Conservation (phyloP, 2,888 invertebrate species). For the Hirudinaria manillensis region DNA sequence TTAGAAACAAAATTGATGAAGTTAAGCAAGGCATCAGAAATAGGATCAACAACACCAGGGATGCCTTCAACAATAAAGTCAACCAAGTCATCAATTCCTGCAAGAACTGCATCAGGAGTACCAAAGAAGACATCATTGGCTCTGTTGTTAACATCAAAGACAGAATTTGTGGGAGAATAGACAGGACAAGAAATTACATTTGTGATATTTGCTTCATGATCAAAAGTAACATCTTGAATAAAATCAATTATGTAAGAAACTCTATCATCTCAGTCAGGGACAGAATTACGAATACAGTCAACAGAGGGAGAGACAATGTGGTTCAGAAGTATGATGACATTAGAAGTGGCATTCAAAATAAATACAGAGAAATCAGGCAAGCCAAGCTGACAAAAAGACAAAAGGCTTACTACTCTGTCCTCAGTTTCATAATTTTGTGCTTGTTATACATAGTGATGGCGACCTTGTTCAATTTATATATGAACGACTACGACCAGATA, state of each 20-base stretch:
- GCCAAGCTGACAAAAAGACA: conserved; percentile 28
- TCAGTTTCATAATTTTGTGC: not conserved
- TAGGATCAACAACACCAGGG: conserved; percentile 14
- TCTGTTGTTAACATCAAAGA: conserved; percentile 15
- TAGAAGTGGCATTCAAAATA: conserved; percentile 11
- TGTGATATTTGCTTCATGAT: conserved; percentile 22
- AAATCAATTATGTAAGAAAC: conserved; percentile 18
- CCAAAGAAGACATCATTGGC: conserved; percentile 24
- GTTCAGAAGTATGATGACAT: not conserved
- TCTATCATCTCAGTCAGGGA: conserved; percentile 17
- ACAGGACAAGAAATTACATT: conserved; percentile 10
- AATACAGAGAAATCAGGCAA: conserved; percentile 17
- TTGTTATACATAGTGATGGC: conserved; percentile 15
- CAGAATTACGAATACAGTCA: not conserved
- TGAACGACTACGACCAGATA: not conserved
- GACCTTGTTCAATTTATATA: conserved; percentile 14
- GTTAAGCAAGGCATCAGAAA: conserved; percentile 21
- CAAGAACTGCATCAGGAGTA: conserved; percentile 18
- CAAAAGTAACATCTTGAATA: conserved; percentile 13
- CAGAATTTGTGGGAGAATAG: conserved; percentile 11
- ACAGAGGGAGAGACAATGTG: conserved; percentile 8
- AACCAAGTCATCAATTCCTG: not conserved
- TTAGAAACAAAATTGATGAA: conserved; percentile 22
- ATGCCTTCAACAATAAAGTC: conserved; percentile 20
- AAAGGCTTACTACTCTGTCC: conserved; percentile 22